Conservation (phyloP, 2,888 invertebrate species). For the Uloborus plumipes region DNA sequence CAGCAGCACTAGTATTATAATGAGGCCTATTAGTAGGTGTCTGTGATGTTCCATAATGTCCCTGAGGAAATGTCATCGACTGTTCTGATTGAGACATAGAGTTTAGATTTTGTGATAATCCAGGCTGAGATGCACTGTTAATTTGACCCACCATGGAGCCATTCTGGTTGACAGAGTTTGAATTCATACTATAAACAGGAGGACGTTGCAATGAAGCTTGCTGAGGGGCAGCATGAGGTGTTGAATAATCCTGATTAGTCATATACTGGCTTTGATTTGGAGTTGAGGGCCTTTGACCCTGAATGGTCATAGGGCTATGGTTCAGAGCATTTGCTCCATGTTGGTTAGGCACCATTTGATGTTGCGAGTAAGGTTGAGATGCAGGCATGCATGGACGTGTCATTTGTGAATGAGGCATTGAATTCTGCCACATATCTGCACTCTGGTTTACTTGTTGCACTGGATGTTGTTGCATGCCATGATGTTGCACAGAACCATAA, state of each 20-base stretch:
- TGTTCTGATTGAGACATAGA: conserved; percentile 62
- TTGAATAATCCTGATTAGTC: conserved; percentile 53
- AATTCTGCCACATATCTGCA: conserved; percentile 61
- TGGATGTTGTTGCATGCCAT: conserved; percentile 38
- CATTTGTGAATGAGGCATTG: conserved; percentile 60
- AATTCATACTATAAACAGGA: conserved; percentile 61
- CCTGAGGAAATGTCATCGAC: conserved; percentile 64
- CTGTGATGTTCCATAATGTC: conserved; percentile 65
- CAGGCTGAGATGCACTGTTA: conserved; percentile 54
- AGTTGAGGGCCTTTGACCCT: conserved; percentile 53
- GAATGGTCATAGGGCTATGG: conserved; percentile 51
- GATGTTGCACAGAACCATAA: conserved; percentile 58
- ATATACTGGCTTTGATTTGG: conserved; percentile 65
- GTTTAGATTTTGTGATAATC: conserved; percentile 51
- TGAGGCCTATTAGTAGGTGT: conserved; percentile 55
- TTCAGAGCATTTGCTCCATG: conserved; percentile 43
- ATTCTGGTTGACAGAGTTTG: conserved; percentile 60
- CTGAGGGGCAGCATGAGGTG: conserved; percentile 56
- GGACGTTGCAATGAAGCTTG: conserved; percentile 64
- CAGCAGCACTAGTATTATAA: conserved; percentile 54
- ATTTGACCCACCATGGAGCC: conserved; percentile 59
- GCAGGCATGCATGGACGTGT: conserved; percentile 56
- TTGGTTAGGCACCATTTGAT: conserved; percentile 60
- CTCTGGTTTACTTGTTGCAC: conserved; percentile 57
- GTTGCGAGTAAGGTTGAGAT: conserved; percentile 58